phyloP scores from a whole-genome alignment of 2,113 vertebrate genomes.

The Myanophis thanlyinensis region DNA sequence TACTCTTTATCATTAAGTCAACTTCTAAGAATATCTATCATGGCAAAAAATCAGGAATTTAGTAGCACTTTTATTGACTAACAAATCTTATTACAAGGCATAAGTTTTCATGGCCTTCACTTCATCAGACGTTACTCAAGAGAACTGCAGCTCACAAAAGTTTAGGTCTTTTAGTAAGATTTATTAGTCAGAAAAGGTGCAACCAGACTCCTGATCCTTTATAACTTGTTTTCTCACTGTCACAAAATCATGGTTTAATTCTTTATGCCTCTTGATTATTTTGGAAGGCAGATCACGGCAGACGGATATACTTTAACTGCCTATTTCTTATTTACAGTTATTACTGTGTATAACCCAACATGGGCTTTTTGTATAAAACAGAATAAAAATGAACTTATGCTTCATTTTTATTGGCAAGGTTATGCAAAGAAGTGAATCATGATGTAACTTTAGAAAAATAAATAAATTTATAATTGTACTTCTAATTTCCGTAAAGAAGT shows the following conservation, averaged over 20 bases:
- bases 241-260: neutral
- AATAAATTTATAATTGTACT: neutral
- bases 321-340: neutral
- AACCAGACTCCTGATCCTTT: neutral
- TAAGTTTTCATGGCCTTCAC: neutral
- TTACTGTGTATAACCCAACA: neutral
- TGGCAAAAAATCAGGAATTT: neutral
- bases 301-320: neutral
- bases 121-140: neutral
- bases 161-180: neutral
- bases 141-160: neutral
- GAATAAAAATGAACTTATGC: neutral
- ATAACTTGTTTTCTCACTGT: neutral
- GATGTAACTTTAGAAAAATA: neutral
- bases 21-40: neutral
- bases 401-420: neutral
- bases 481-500: too few relatives aligned
- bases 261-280: neutral
- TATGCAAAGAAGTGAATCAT: neutral
- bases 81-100: neutral
- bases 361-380: neutral
- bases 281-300: neutral
- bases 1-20: neutral
- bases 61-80: neutral
- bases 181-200: neutral